Conservation (phyloP, 2,113 vertebrate species). For the Pedetes capensis region DNA sequence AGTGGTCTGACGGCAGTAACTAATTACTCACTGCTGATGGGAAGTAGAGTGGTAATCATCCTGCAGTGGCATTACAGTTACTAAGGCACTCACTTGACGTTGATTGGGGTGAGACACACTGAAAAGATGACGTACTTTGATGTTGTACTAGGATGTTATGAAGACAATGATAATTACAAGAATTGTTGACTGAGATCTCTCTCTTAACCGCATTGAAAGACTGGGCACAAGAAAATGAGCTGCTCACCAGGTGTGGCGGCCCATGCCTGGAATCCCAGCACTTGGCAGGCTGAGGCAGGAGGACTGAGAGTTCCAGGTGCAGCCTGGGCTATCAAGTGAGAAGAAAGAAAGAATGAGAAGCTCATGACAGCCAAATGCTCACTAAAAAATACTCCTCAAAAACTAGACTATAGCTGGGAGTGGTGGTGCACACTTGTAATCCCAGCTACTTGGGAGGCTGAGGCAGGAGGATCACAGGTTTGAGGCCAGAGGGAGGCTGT, state of each 20-base stretch:
- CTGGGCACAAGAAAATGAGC: not conserved
- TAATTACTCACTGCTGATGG: not conserved
- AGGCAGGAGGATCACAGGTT: no score
- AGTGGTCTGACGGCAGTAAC: not conserved
- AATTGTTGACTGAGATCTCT: not conserved
- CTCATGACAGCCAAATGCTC: not conserved
- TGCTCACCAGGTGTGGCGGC: no score
- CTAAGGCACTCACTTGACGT: not conserved
- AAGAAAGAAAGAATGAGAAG: no score
- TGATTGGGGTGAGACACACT: not conserved
- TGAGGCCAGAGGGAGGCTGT: no score
- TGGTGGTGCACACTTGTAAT: no score
- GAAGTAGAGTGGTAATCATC: not conserved
- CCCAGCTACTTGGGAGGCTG: no score
- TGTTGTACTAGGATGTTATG: not conserved
- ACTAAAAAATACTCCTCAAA: not conserved
- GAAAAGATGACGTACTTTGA: not conserved
- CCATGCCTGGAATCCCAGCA: no score
- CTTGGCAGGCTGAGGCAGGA: no score
- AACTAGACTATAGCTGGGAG: not conserved
- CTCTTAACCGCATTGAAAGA: not conserved
- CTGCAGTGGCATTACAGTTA: not conserved
- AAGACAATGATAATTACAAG: not conserved
- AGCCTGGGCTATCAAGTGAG: no score
- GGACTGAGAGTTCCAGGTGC: no score